phyloP scores from a whole-genome alignment of 2,888 invertebrate genomes.

The Scaptomyza caliginosa region DNA sequence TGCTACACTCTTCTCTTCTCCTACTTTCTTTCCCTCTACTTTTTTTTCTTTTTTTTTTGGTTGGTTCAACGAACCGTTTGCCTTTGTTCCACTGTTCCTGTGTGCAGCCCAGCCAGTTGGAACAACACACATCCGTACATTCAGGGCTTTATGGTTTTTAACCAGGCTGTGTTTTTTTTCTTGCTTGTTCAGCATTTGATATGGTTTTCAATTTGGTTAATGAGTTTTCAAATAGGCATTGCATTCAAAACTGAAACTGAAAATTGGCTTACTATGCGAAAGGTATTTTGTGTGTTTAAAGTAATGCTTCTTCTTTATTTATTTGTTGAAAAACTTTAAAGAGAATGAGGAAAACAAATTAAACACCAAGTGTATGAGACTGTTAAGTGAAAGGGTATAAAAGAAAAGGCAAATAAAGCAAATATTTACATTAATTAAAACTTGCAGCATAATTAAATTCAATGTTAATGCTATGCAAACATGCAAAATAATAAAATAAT shows the following conservation, averaged over 20 bases:
- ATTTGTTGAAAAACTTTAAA: not conserved
- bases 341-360: not conserved
- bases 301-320: slow-evolving; percentile 15
- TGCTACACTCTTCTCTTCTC: slow-evolving; percentile 4
- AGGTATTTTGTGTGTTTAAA: not conserved
- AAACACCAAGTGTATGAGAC: slow-evolving; percentile 56
- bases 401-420: slow-evolving; percentile 8
- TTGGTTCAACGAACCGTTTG: slow-evolving; percentile 66
- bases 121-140: slow-evolving; percentile 30
- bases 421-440: slow-evolving; percentile 49
- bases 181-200: slow-evolving; percentile 36
- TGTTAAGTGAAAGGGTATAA: slow-evolving; percentile 36
- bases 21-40: slow-evolving; percentile 2
- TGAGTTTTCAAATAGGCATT: slow-evolving; percentile 52
- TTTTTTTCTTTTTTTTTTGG: slow-evolving; percentile 28
- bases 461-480: slow-evolving; percentile 24
- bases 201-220: slow-evolving; percentile 73
- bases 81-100: slow-evolving; percentile 28
- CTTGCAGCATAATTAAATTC: slow-evolving; percentile 7
- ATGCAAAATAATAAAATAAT: slow-evolving; percentile 3
- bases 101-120: slow-evolving; percentile 35
- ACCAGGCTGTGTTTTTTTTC: not conserved
- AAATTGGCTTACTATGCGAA: not conserved
- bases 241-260: slow-evolving; percentile 23
- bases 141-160: not conserved